Conservation (phyloP, 1,140 invertebrate genomes). For the Rhopalosiphum maidis region DNA sequence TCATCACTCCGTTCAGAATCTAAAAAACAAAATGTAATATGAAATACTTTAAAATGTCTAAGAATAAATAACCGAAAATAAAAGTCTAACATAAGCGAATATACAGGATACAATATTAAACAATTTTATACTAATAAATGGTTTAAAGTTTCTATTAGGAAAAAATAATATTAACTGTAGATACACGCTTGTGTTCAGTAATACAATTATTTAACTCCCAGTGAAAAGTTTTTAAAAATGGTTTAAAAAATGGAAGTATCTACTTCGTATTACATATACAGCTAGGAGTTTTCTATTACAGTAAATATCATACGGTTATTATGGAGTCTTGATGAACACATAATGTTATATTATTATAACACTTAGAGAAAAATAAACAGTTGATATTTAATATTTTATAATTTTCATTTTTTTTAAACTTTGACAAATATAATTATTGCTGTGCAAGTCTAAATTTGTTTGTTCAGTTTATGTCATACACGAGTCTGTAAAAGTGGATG, state of each 20-base stretch:
- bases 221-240: neutral
- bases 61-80: neutral
- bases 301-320: neutral
- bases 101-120: neutral
- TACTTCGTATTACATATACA: neutral
- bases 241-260: neutral
- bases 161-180: neutral
- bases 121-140: neutral
- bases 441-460: neutral
- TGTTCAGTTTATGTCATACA: neutral
- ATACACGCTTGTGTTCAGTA: neutral
- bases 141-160: neutral
- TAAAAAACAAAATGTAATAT: too few relatives aligned
- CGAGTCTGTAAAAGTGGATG: neutral
- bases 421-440: neutral
- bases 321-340: neutral
- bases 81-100: neutral
- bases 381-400: neutral
- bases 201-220: neutral
- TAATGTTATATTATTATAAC: neutral
- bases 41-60: too few relatives aligned
- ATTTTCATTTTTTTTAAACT: neutral
- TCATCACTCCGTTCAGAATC: too few relatives aligned
- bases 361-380: neutral
- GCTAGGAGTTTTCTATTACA: neutral